Evolutionary conservation across 1,140 invertebrate species (phyloP).

Genomic region (Bactericera cockerelli): DNA sequence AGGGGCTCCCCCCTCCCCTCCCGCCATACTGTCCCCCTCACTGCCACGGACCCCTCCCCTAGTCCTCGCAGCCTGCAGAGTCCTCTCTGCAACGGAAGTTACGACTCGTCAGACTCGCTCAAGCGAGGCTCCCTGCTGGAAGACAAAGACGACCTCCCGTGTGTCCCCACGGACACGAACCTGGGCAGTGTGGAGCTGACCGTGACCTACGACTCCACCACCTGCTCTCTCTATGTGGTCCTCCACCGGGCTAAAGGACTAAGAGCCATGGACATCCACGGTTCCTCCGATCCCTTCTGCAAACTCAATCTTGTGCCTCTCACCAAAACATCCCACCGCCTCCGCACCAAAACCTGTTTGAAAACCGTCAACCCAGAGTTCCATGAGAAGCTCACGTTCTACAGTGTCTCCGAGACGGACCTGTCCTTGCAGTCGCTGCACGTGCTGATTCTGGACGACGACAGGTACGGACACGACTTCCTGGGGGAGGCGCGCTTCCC

Average conservation of each 20-base stretch:
- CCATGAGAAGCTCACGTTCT: slow-evolving; percentile 82
- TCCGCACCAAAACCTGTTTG: slow-evolving; percentile 75
- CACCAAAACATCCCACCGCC: slow-evolving; percentile 46
- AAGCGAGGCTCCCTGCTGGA: not conserved
- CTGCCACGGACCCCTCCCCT: not conserved
- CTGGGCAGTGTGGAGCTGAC: slow-evolving; percentile 56
- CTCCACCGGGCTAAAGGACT: slow-evolving; percentile 53
- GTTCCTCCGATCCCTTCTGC: slow-evolving; percentile 81
- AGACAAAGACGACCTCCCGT: not conserved
- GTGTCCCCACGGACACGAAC: not conserved
- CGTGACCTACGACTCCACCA: slow-evolving; percentile 56
- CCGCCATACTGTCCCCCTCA: not conserved
- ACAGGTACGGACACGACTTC: slow-evolving; percentile 70
- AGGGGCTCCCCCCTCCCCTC: not conserved
- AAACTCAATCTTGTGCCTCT: slow-evolving; percentile 69
- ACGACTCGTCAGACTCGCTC: not conserved
- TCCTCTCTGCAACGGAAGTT: not conserved
- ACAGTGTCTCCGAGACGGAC: slow-evolving; percentile 69
- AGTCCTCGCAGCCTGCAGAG: not conserved
- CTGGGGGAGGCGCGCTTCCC: slow-evolving; percentile 57
- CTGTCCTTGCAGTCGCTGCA: slow-evolving; percentile 52
- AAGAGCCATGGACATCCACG: slow-evolving; percentile 74
- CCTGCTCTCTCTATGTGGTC: slow-evolving; percentile 60
- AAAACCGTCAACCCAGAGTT: slow-evolving; percentile 88
- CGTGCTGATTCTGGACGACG: slow-evolving; percentile 61